Evolutionary conservation across 1,140 invertebrate species (phyloP), one percentile per base, ranked within the genome.

Genomic region (Lepidostoma basale): DNA sequence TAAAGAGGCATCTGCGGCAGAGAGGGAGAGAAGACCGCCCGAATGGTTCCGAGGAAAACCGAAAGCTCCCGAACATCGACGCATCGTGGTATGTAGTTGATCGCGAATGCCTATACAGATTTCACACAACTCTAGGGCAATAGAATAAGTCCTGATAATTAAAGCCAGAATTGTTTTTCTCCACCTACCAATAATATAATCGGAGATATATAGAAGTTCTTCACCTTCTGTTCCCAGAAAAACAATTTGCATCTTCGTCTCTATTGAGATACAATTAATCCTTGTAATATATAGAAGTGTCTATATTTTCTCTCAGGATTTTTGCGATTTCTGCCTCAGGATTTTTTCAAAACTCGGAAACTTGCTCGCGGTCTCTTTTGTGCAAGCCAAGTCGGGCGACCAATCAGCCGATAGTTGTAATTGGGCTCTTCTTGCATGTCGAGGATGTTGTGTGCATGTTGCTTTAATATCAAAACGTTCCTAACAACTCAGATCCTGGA

Each of bases 71-170:
- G 64, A 66, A 56, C 49, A 36, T 39, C 33, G 64, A 58, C 64
- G 64, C 52, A 58, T 56, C 40, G 64, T 58, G 30, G 42, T 45
- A 25, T 25, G 59, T 36, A 62, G 16, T 45, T 28, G 16, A 45
- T 20, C 33, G 20, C 64, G 28, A 40, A 65, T 65, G 54, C 45
- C 33, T 28, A 63, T 47, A 44, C 45, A 56, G 20, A n/a, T n/a
- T n/a, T 9, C 36, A 42, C 18, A 63, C 12, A 68, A 18, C 14
- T 12, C 33, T n/a, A 63, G 8, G 28, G 28, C 28, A 66, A 26
- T 18, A 52, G 22, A 68, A 56, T 36, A 68, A 68, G 58, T 68
- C 56, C 49, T 40, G 44, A 68, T 68, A 68, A 59, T 62, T 62
- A 68, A 60, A 62, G 56, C 23, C 16, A 30, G 23, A 39, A 28